These are phyloP conservation scores for Mya arenaria DNA, from an alignment of 1,140 invertebrate species.

Conservation along the genomic window DNA sequence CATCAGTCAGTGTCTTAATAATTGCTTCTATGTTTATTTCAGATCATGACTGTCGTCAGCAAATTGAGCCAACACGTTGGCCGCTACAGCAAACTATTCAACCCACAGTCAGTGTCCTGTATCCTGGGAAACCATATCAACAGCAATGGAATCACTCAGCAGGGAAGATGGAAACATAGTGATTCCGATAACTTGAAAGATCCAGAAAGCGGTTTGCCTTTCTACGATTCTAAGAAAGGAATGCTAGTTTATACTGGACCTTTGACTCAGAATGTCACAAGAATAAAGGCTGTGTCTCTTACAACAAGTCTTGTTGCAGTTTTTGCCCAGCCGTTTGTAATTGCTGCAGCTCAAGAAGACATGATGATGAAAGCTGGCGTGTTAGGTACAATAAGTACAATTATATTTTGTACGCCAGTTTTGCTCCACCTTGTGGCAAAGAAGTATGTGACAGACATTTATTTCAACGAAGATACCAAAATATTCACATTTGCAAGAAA, in stretches of 20 bases:
- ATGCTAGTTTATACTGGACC: slow-evolving; percentile 85
- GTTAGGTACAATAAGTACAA: slow-evolving; percentile 87
- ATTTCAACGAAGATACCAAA: slow-evolving; percentile 84
- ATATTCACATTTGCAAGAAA: slow-evolving; percentile 69
- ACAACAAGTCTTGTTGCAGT: slow-evolving; percentile 87
- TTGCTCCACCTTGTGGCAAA: slow-evolving; percentile 91
- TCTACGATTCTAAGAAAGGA: slow-evolving; percentile 63
- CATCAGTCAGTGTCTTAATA: no score
- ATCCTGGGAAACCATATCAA: neutral
- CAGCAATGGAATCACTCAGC: neutral
- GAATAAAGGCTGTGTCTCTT: slow-evolving; percentile 91
- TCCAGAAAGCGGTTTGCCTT: slow-evolving; percentile 39
- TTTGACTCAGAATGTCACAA: slow-evolving; percentile 86
- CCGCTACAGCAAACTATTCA: neutral
- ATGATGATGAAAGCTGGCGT: slow-evolving; percentile 84
- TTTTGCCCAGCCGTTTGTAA: slow-evolving; percentile 87
- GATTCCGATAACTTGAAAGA: neutral
- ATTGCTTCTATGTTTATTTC: no score
- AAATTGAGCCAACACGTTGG: neutral
- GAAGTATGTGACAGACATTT: slow-evolving; percentile 91
- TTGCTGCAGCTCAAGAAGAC: slow-evolving; percentile 79
- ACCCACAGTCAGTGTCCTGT: neutral
- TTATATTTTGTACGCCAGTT: slow-evolving; percentile 91
- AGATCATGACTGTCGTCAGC: neutral
- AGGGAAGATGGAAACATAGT: neutral